Base-by-base conservation (phyloP, 2,113 vertebrate genomes). In the Proteles cristata region DNA sequence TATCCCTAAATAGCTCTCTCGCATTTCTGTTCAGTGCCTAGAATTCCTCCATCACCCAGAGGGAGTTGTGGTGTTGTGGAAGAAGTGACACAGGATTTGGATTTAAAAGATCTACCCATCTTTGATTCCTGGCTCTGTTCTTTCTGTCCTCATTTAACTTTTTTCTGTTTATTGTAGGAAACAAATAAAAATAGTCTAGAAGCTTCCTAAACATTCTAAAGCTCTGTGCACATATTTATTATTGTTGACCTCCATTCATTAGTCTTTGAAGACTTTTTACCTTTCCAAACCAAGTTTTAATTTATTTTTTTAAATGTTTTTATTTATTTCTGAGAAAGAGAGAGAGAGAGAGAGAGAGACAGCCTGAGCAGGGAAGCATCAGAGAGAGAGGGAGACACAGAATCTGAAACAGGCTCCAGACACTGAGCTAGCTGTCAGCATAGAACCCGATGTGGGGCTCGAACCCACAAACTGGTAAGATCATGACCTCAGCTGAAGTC, bases 221-320 rank as follows among this genome's bases (percentile, higher is more conserved):
- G 39, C 45, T 88, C 43, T 96, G 35, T 77, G 71, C 53, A 94
- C 77, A 66, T 43, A 45, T 80, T 93, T 84, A 94, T 95, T 88
- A 91, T 74, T 88, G 45, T 79, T 77, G 43, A 15, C 96, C 33
- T 97, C 93, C 63, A 83, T 86, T 94, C 65, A 76, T 73, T 90
- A 74, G 48, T 79, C 68, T 19, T 88, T 66, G 73, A 90, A 95
- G 48, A 94, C 2, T 53, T 97, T 97, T 97, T 92, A 85, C 77
- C 71, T 96, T 94, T 63, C 71, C 79, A 86, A 95, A 65, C 23
- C 73, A 91, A 82, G 39, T 90, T 96, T 96, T 97, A 77, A 91
- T 95, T 91, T 94, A 39, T 39, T 39, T 39, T 39, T 39, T 39
- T 39, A 39, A 39, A 39, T 39, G 39, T 39, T 39, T 39, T 39